A percentile compares a stretch with the other conserved stretches of the same genome.
Conservation (phyloP, 2,113 vertebrate genomes). For the Pedionomus torquatus region DNA sequence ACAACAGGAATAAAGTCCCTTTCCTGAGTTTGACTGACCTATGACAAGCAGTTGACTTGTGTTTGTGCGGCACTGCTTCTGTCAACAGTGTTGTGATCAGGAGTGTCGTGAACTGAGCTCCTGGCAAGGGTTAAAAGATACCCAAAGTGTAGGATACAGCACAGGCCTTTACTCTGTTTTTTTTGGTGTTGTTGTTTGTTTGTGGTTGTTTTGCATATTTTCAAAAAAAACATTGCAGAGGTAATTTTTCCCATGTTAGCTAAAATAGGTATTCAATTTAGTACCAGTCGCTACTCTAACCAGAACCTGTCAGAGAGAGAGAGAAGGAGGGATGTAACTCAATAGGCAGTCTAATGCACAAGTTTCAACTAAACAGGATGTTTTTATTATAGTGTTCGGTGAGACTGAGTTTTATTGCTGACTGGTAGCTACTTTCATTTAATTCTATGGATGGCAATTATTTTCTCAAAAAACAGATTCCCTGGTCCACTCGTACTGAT, state of each 20-base stretch:
- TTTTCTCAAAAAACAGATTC: not conserved
- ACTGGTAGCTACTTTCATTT: not conserved
- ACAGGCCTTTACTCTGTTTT: not conserved
- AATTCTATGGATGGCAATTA: not conserved
- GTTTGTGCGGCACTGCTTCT: not conserved
- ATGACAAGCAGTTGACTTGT: not conserved
- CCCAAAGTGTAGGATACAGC: not conserved
- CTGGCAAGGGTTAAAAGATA: not conserved
- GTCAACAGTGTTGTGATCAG: not conserved
- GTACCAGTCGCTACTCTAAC: not conserved
- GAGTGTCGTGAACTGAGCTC: not conserved
- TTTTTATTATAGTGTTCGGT: not conserved
- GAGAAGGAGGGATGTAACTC: not conserved
- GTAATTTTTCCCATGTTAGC: not conserved
- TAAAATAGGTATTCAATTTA: not conserved
- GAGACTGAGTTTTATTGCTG: not conserved
- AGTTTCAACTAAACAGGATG: not conserved
- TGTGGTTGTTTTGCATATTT: not conserved
- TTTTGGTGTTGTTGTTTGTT: not conserved
- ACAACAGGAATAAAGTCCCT: not conserved
- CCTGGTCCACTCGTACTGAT: not conserved
- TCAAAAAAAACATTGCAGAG: not conserved
- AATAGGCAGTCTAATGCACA: not conserved
- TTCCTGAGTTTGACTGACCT: not conserved
- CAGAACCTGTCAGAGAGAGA: not conserved